Conservation (phyloP, 2,888 invertebrate genomes). For the Meiosimyza decipiens region DNA sequence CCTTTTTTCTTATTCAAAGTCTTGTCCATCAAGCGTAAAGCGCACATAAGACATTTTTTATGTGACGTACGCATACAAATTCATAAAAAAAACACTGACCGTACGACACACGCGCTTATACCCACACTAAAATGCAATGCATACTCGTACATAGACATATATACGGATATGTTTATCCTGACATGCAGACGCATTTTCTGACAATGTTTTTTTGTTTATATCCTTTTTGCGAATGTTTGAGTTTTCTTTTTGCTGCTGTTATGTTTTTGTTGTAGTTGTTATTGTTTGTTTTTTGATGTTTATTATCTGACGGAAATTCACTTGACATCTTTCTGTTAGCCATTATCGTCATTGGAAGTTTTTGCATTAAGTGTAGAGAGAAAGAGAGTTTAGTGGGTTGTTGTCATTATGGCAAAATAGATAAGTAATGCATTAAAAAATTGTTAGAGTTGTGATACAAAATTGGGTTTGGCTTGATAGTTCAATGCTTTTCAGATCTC, state of each 20-base stretch:
- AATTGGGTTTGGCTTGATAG: too few relatives aligned
- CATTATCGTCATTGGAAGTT: not conserved
- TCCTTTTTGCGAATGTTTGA: conserved; percentile 1
- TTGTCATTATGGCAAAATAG: too few relatives aligned
- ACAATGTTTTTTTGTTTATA: conserved; percentile 4
- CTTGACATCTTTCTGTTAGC: conserved; percentile 23
- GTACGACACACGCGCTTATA: too few relatives aligned
- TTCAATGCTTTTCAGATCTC: too few relatives aligned
- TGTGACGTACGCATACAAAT: not conserved
- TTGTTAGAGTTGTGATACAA: too few relatives aligned
- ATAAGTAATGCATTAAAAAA: too few relatives aligned
- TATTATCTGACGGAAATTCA: conserved; percentile 25
- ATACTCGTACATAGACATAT: not conserved
- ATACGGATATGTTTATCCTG: not conserved
- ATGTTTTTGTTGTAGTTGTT: not conserved
- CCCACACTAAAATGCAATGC: too few relatives aligned
- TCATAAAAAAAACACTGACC: not conserved
- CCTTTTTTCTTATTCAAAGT: conserved; percentile 59
- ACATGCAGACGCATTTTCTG: conserved; percentile 1
- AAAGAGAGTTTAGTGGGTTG: not conserved
- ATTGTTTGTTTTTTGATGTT: conserved; percentile 27
- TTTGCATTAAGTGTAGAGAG: not conserved
- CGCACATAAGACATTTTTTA: conserved; percentile 59
- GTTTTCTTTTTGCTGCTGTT: not conserved
- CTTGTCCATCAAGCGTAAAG: conserved; percentile 56